A percentile compares a stretch with the other conserved stretches of the same genome.
phyloP scores from a whole-genome alignment of 2,888 invertebrate species.

The Tinea semifulvella region DNA sequence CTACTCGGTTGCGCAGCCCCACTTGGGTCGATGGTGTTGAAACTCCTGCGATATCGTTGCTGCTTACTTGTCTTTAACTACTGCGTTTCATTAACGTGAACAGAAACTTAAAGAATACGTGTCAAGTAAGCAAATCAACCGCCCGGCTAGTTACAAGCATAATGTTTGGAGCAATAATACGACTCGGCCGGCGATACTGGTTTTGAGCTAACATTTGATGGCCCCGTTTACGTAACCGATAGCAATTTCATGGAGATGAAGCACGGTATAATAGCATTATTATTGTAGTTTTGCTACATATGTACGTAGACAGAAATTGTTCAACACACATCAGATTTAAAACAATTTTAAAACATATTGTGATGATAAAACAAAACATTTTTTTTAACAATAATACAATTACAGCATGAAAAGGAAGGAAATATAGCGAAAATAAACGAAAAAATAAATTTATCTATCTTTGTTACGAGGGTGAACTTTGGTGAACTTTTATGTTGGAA shows the following conservation, averaged over 20 bases:
- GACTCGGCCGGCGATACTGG: no score
- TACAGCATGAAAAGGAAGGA: no score
- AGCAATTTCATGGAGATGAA: conserved; percentile 29
- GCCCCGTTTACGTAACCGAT: conserved; percentile 30
- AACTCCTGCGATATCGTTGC: conserved; percentile 49
- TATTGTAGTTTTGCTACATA: conserved; percentile 19
- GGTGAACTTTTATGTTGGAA: no score
- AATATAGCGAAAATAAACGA: no score
- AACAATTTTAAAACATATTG: neutral
- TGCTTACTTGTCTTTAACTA: conserved; percentile 17
- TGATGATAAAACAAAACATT: no score
- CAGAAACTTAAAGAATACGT: neutral
- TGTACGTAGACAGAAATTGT: neutral
- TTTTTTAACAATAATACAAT: no score
- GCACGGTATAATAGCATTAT: conserved; percentile 26
- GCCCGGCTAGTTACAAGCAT: no score
- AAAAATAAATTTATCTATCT: no score
- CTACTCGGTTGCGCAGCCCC: conserved; percentile 50
- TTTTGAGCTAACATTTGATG: no score
- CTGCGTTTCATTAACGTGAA: conserved; percentile 5
- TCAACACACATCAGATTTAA: neutral
- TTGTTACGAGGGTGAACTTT: no score
- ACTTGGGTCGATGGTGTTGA: conserved; percentile 51
- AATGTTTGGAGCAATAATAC: no score
- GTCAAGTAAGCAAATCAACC: no score